These are phyloP conservation scores for Anarhynchus alexandrinus DNA, from an alignment of 2,113 vertebrate species.

Conservation along the genomic window DNA sequence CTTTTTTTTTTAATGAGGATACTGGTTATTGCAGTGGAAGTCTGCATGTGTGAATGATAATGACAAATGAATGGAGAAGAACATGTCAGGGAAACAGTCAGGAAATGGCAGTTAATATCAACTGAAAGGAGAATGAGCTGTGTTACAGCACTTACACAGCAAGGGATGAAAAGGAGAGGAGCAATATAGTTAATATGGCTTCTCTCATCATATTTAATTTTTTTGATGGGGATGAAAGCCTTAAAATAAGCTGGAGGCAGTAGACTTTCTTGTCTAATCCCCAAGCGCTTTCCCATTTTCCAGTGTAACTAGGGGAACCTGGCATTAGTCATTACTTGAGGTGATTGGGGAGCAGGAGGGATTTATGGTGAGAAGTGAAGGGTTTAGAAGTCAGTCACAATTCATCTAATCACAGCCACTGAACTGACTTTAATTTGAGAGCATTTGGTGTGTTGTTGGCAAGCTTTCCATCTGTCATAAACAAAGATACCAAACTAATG, in stretches of 20 bases:
- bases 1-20: no score
- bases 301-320: not conserved
- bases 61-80: not conserved
- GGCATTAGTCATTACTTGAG: not conserved
- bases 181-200: not conserved
- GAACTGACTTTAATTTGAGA: not conserved
- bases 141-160: not conserved
- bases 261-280: not conserved
- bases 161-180: not conserved
- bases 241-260: constrained; percentile 12
- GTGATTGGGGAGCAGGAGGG: not conserved
- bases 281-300: not conserved
- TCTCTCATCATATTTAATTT: not conserved
- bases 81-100: not conserved
- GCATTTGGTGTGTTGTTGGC: not conserved
- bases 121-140: constrained; percentile 10
- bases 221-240: not conserved
- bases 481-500: not conserved
- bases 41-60: not conserved
- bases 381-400: not conserved
- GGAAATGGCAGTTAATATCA: constrained; percentile 1
- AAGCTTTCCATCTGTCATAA: constrained; percentile 3
- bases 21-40: not conserved
- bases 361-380: not conserved
- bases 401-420: not conserved